These are phyloP conservation scores for Aldabrachelys gigantea DNA, from an alignment of 2,113 vertebrate genomes.

Conservation along the genomic window DNA sequence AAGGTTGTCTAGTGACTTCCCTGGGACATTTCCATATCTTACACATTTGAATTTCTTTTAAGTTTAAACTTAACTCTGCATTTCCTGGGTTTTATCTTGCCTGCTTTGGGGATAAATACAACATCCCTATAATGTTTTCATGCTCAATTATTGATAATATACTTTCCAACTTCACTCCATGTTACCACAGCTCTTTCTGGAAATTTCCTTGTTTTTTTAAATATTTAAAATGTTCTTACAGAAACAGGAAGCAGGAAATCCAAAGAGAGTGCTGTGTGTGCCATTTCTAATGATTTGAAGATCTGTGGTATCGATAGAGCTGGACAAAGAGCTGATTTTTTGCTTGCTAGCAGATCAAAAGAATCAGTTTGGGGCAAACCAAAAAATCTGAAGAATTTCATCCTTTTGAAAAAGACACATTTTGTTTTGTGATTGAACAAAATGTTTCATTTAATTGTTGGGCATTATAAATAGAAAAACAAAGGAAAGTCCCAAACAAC, in stretches of 20 bases:
- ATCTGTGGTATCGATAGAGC: not conserved
- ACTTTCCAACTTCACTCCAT: not conserved
- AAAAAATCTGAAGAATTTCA: not conserved
- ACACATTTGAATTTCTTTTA: not conserved
- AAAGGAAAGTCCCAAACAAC: not conserved
- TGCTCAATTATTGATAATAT: not conserved
- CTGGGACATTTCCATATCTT: not conserved
- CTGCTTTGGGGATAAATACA: not conserved
- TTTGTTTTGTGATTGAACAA: not conserved
- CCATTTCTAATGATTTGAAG: not conserved
- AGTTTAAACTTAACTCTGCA: not conserved
- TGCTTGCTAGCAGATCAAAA: not conserved
- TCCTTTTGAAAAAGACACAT: not conserved
- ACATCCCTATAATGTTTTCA: fast-evolving
- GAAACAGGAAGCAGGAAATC: not conserved
- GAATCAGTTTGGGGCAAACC: not conserved
- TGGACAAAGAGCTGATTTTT: not conserved
- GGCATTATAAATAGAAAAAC: not conserved
- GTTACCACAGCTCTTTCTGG: not conserved
- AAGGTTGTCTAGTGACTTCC: not conserved
- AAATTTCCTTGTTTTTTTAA: not conserved
- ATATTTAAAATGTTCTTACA: not conserved
- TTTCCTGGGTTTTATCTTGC: not conserved
- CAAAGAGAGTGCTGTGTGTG: fast-evolving
- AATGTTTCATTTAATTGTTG: not conserved